Percentiles rank a stretch among this genome's conserved stretches.
Conservation (phyloP, 2,113 vertebrate species). For the Myrmecobius fasciatus region DNA sequence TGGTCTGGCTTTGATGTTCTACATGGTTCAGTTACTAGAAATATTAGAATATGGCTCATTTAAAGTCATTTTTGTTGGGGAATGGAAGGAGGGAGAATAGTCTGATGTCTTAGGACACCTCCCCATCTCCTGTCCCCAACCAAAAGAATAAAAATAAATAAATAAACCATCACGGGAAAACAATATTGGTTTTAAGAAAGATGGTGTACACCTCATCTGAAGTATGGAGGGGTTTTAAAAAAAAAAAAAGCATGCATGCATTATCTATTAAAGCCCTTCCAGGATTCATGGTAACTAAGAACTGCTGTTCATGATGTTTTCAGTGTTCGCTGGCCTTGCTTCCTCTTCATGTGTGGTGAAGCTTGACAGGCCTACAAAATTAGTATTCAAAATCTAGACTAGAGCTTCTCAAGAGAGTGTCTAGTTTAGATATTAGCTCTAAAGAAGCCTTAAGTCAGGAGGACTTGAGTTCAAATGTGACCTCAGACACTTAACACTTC, state of each 20-base stretch:
- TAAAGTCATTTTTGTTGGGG: neutral
- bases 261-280: conserved; percentile 39
- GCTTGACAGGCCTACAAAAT: conserved; percentile 68
- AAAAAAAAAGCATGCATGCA: neutral
- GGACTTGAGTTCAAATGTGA: too few species aligned
- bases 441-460: conserved; percentile 6
- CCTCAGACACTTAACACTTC: too few species aligned
- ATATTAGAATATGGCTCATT: neutral
- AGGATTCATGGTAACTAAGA: conserved; percentile 64
- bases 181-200: neutral
- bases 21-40: neutral
- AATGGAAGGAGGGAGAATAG: neutral
- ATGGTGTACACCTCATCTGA: neutral
- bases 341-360: conserved; percentile 57
- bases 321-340: conserved; percentile 64
- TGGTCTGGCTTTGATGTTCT: conserved; percentile 1
- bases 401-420: conserved; percentile 21
- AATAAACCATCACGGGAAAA: neutral
- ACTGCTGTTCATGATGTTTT: conserved; percentile 38
- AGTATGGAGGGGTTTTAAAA: neutral
- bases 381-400: conserved; percentile 68
- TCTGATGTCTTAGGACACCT: neutral
- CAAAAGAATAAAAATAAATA: neutral
- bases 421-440: conserved; percentile 18
- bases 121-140: too few species aligned